These are phyloP conservation scores for Oxytorus armatus DNA, from an alignment of 2,888 invertebrate genomes.

Conservation along the genomic window DNA sequence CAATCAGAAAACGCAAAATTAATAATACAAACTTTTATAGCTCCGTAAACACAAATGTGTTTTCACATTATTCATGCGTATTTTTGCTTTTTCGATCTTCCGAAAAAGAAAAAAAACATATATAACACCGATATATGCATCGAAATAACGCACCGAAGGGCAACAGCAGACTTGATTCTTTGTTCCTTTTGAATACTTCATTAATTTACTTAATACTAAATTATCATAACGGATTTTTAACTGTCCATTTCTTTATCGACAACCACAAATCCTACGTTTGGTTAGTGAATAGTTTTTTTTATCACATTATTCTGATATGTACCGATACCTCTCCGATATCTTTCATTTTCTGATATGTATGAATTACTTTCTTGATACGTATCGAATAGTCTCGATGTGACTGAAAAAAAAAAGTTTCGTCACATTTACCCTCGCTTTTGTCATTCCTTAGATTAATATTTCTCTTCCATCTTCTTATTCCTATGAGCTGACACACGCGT, in stretches of 20 bases:
- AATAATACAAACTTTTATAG: too few species aligned
- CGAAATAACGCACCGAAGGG: not conserved
- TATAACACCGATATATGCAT: not conserved
- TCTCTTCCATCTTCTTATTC: constrained; percentile 31
- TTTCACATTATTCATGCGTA: too few species aligned
- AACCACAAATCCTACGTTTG: constrained; percentile 32
- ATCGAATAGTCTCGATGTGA: constrained; percentile 41
- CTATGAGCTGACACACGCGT: constrained; percentile 34
- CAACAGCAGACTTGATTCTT: constrained; percentile 11
- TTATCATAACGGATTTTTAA: not conserved
- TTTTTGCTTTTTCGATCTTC: constrained; percentile 4
- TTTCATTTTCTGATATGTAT: constrained; percentile 51
- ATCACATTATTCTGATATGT: constrained; percentile 57
- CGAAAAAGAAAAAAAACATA: not conserved
- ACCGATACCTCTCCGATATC: too few species aligned
- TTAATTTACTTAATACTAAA: not conserved
- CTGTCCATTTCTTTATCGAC: constrained; percentile 22
- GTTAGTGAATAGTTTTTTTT: constrained; percentile 45
- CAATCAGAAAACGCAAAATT: not conserved
- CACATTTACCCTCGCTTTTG: constrained; percentile 35
- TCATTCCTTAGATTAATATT: constrained; percentile 45
- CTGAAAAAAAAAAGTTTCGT: constrained; percentile 31
- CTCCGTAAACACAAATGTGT: too few species aligned
- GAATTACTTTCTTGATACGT: constrained; percentile 13
- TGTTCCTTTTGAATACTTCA: not conserved